Percentiles rank a stretch among this genome's conserved stretches.
Evolutionary conservation across 64 coral and sea anemone species (phyloP).

Genomic region (Montipora capricornis): DNA sequence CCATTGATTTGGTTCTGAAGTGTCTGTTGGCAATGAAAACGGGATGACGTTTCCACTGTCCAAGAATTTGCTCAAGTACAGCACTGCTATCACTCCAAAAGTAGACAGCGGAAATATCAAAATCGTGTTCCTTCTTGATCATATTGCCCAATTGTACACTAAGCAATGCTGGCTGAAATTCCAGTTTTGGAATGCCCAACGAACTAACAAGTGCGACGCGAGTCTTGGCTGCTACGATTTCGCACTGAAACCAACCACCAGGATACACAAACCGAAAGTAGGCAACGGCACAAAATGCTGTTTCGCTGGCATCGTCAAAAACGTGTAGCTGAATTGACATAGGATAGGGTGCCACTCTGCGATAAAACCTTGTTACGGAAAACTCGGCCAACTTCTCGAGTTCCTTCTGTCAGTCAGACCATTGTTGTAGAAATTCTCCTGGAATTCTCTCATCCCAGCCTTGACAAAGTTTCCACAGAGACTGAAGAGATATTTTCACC

Average conservation of each 20-base stretch:
- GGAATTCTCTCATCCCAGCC: conserved; percentile 4
- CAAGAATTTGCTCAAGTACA: conserved; percentile 1
- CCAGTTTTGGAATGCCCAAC: conserved; percentile 21
- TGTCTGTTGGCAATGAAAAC: conserved; percentile 28
- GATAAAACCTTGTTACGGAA: not conserved
- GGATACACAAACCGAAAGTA: conserved; percentile 14
- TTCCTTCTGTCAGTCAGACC: not conserved
- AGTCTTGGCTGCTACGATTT: conserved; percentile 8
- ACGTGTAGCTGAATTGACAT: conserved; percentile 9
- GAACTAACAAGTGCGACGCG: conserved; percentile 36
- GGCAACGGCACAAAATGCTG: conserved; percentile 11
- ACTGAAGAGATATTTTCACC: not conserved
- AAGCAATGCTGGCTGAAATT: conserved; percentile 27
- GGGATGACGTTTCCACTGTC: not conserved
- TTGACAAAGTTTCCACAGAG: not conserved
- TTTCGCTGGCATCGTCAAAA: not conserved
- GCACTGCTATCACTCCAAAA: conserved; percentile 32
- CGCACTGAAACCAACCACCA: not conserved
- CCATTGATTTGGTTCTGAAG: conserved; percentile 35
- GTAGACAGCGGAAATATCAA: not conserved
- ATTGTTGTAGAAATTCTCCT: not conserved
- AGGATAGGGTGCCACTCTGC: not conserved
- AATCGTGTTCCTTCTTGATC: conserved; percentile 2
- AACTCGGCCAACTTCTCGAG: not conserved
- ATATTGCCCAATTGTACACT: not conserved